Evolutionary conservation across 2,797 vertebrate genomes (phyloP).

Genomic region (Coendou prehensilis): DNA sequence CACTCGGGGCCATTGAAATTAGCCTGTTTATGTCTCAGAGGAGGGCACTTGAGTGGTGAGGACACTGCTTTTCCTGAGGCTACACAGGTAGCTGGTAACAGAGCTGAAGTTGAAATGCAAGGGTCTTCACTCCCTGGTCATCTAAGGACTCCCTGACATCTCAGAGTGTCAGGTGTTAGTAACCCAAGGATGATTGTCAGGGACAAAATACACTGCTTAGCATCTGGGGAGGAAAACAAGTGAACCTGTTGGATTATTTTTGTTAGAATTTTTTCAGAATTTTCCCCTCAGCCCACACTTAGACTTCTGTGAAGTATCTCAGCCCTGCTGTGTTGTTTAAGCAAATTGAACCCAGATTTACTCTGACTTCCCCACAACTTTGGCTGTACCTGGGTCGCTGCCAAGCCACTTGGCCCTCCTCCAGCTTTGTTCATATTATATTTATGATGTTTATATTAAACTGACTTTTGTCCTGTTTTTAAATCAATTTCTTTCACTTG

Average conservation of each 20-base stretch:
- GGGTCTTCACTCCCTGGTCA: neutral
- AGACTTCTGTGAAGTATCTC: slow-evolving; percentile 48
- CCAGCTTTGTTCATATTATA: slow-evolving; percentile 89
- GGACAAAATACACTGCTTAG: neutral
- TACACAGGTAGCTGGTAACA: neutral
- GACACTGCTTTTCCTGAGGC: neutral
- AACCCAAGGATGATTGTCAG: neutral
- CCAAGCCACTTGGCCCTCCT: slow-evolving; percentile 87
- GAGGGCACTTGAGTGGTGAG: neutral
- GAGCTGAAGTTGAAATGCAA: neutral
- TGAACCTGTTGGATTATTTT: slow-evolving; percentile 31
- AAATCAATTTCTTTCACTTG: slow-evolving; percentile 84
- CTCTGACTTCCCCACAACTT: slow-evolving; percentile 83
- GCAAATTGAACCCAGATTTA: slow-evolving; percentile 82
- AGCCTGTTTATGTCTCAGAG: neutral
- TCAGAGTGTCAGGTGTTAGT: neutral
- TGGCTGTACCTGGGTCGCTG: slow-evolving; percentile 83
- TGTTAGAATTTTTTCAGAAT: slow-evolving; percentile 47
- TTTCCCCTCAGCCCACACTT: slow-evolving; percentile 67
- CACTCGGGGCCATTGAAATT: neutral
- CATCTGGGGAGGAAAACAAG: neutral
- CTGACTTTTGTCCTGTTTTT: slow-evolving; percentile 88
- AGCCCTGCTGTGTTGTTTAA: slow-evolving; percentile 72
- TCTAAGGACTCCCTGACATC: neutral
- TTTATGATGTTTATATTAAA: slow-evolving; percentile 90